Base-by-base conservation (phyloP, 2,797 vertebrate genomes). In the Hippoglossus hippoglossus region DNA sequence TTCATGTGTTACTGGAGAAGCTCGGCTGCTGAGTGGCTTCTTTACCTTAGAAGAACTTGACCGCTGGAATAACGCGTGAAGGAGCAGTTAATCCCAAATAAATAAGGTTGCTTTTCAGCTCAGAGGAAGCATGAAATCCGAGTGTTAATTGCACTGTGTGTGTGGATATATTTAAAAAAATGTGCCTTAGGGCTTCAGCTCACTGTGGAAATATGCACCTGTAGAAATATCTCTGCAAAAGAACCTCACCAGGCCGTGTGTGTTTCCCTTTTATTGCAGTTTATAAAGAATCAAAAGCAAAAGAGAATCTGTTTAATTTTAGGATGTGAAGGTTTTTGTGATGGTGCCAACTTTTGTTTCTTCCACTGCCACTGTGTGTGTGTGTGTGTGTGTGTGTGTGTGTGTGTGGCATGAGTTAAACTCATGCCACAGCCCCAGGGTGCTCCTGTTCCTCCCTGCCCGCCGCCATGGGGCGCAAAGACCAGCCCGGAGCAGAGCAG, bases 391-490 rank as follows among this genome's bases (percentile, higher is more conserved):
- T 31, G 28, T 7, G 28, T 31, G 28, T 6, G 26, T 28, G 26
- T 6, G 11, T 10, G 34, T 3, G 46, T 56, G 54, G n/a, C n/a
- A n/a, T n/a, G n/a, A n/a, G n/a, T n/a, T n/a, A 56, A 79, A 69
- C 36, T 39, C 12, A 13, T 25, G 60, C 18, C 36, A 39, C 36
- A 39, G 36, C 36, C 36, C 36, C 36, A 1, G 12, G 22, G 26
- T 16, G 65, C 63, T 51, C 39, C 68, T 16, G 0, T 34, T 18
- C 75, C 22, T 49, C 56, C 34, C 31, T 60, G 73, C 82, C 85
- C 85, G 71, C 86, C 87, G 52, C 36, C 36, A 39, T 54, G 83
- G 80, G 85, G 80, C 71, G 84, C 84, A 68, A 6, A 78, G 66
- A 81, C 5, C 59, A 10, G 77, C 36, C 36, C 36, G 36, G 36